Base-by-base conservation (phyloP, 2,888 invertebrate species). In the Homarus gammarus region DNA sequence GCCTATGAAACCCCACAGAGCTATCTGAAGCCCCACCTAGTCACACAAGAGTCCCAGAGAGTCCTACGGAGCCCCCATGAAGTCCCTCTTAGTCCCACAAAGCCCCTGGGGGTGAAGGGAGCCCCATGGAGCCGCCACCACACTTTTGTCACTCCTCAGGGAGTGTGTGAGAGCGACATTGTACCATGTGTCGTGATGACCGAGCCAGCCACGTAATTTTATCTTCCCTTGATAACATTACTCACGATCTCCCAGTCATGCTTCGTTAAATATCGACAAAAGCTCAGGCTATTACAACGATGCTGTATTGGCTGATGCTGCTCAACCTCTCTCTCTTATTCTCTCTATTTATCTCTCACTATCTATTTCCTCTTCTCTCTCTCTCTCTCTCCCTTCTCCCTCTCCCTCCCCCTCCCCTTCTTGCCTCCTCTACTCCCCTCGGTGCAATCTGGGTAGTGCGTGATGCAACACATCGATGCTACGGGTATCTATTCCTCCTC, bases 261-360 rank as follows among this genome's bases (percentile, higher is more conserved):
- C 64, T 84, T 84, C 84, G 84, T 84, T 84, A 84, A 61, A 31
- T 51, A 61, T 73, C 84, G 84, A 84, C 84, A 84, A 84, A 84
- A 75, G 84, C 56, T 33, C 61, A 40, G 61, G 31, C 79, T 44
- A 22, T 75, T 84, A 75, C 84, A 73, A 38, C 64, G 56, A 49
- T 75, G 83, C 82, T 82, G 44, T 31, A 5, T 40, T 68, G 64
- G 44, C 72, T n/a, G 27, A 31, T 44, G 68, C 49, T 31, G 0
- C 31, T 61, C 40, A 22, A 1, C 36, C 64, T 68, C 44, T 70
- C 33, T 83, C 22, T 81, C 36, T 51, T 31, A 6, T 27, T 78
- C 49, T 78, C 51, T 78, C 78, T 77, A 44, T 56, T 33, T 79
- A 1, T 79, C 79, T 82, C 81, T 64, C 81, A 22, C 38, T 64